Percentiles rank a stretch among this genome's conserved stretches.
Conservation (phyloP, 1,140 invertebrate genomes). For the Aethina tumida region DNA sequence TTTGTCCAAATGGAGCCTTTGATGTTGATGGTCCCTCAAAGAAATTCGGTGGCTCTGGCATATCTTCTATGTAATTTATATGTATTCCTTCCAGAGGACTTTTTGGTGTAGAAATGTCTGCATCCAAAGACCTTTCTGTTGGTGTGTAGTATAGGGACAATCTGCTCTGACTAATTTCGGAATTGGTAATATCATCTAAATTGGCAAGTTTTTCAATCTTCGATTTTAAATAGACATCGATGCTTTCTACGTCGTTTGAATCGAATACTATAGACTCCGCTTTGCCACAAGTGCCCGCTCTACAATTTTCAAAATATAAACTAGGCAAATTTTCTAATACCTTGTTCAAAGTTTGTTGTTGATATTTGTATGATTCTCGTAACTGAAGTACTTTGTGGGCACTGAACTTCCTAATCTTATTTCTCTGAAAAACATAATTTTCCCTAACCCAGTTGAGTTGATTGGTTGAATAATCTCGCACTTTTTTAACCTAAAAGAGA, state of each 20-base stretch:
- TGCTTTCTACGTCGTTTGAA: constrained; percentile 46
- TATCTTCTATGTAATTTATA: constrained; percentile 32
- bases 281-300: constrained; percentile 72
- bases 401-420: constrained; percentile 89
- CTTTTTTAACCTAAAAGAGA: constrained; percentile 60
- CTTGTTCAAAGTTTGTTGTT: constrained; percentile 89
- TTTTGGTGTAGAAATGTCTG: constrained; percentile 18
- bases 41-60: constrained; percentile 13
- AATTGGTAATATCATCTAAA: constrained; percentile 32
- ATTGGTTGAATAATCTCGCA: constrained; percentile 79
- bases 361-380: constrained; percentile 88
- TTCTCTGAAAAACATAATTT: constrained; percentile 90
- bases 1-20: constrained; percentile 1
- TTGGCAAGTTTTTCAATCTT: constrained; percentile 46
- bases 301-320: constrained; percentile 86
- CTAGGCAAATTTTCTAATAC: constrained; percentile 89
- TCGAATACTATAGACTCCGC: constrained; percentile 69
- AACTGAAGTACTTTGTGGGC: constrained; percentile 79
- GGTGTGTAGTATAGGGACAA: constrained; percentile 71
- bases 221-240: constrained; percentile 54
- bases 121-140: constrained; percentile 45
- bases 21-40: constrained; percentile 19
- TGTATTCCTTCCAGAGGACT: constrained; percentile 22
- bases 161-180: constrained; percentile 51
- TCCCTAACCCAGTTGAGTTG: constrained; percentile 89